Percentiles rank a stretch among this genome's conserved stretches.
Conservation (phyloP, 1,140 invertebrate species). For the Argopecten irradians region DNA sequence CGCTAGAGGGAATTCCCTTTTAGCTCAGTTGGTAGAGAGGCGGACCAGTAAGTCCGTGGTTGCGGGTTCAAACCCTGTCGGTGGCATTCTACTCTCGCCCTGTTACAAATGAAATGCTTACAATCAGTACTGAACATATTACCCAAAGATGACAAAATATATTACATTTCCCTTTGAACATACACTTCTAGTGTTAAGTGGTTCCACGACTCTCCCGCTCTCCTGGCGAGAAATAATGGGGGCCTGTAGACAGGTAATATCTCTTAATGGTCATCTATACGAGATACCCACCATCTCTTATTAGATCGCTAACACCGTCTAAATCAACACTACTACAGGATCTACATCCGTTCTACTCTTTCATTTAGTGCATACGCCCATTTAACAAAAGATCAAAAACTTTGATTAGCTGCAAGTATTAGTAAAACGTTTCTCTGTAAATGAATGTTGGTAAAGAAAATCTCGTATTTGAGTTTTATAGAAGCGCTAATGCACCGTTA, state of each 20-base stretch:
- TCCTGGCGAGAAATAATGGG: neutral
- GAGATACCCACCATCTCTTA: neutral
- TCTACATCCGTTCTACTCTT: neutral
- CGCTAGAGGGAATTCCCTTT: no score
- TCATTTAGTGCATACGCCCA: neutral
- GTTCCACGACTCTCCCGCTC: neutral
- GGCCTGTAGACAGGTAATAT: neutral
- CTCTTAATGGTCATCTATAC: neutral
- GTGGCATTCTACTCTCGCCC: no score
- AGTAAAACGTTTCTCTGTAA: neutral
- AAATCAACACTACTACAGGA: neutral
- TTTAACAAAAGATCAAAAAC: neutral
- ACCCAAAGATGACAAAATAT: no score
- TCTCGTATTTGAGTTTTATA: neutral
- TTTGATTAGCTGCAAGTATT: neutral
- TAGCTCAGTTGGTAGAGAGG: no score
- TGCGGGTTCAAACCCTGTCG: no score
- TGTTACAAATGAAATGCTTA: no score
- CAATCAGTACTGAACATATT: no score
- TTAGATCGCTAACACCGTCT: neutral
- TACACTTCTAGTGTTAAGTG: neutral
- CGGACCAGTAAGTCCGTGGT: no score
- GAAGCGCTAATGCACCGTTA: no score
- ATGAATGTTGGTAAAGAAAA: neutral
- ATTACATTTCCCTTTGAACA: neutral